These are phyloP conservation scores for Pentamera pediparva DNA, from an alignment of 53 echinoderm and acorn worm genomes.

Conservation along the genomic window DNA sequence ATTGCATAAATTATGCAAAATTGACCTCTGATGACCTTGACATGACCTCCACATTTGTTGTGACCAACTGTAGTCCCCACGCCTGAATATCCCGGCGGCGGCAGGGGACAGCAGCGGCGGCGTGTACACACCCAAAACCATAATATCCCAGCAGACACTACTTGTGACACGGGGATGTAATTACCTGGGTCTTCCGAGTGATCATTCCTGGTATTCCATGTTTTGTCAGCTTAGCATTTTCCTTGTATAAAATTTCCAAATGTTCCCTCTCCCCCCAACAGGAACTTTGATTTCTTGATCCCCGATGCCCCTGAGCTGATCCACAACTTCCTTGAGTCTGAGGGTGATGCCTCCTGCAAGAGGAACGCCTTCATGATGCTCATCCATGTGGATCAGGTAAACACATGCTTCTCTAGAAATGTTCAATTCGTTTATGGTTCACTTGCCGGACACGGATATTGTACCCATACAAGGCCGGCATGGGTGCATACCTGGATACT, in stretches of 20 bases:
- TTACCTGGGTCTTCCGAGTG: neutral
- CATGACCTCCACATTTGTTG: too few relatives aligned
- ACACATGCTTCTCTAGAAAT: neutral
- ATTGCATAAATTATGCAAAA: too few relatives aligned
- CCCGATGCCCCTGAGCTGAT: constrained; percentile 97
- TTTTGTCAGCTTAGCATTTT: neutral
- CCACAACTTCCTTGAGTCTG: constrained; percentile 95
- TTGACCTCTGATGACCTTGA: too few relatives aligned
- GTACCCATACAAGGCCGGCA: too few relatives aligned
- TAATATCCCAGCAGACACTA: neutral
- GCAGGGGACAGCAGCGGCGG: neutral
- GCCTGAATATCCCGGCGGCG: too few relatives aligned
- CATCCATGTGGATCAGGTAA: constrained; percentile 93
- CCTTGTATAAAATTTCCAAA: too few relatives aligned
- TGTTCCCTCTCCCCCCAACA: neutral
- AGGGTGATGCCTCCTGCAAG: constrained; percentile 96
- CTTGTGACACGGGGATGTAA: too few relatives aligned
- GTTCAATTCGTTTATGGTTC: too few relatives aligned
- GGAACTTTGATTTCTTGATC: constrained; percentile 97
- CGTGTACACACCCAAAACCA: too few relatives aligned
- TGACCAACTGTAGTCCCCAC: too few relatives aligned
- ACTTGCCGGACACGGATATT: too few relatives aligned
- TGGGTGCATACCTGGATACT: too few relatives aligned
- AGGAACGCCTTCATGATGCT: constrained; percentile 99
- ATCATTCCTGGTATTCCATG: neutral